Evolutionary conservation across 2,797 vertebrate species (phyloP), one percentile per base, ranked within the genome.

Genomic region (Gadopsis bispinosus): DNA sequence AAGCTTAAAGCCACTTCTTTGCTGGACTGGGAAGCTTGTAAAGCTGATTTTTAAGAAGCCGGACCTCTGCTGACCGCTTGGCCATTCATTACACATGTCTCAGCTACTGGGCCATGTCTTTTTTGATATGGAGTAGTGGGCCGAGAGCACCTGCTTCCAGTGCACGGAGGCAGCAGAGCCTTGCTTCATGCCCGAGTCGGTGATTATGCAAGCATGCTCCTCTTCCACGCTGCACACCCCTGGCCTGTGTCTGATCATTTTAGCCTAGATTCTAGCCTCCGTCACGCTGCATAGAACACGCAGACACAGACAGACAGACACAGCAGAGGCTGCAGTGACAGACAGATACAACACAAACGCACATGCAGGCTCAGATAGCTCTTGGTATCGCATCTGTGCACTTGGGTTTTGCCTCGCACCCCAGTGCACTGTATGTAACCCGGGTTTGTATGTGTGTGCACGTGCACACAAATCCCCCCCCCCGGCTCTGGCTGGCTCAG

Each of bases 401-500:
- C 56, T 65, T 56, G 50, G 53, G 62, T 70, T 87, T 59, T 60
- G 26, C 56, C 58, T 74, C 78, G 79, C 58, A 54, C n/a, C 63
- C 69, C 45, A 31, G 20, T 74, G 80, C 66, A 33, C 59, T 45
- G 22, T 22, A 29, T 80, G 41, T 62, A 67, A 67, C 69, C 54
- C 67, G 80, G 69, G 71, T 59, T 39, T 43, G 33, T 51, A 54
- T 60, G 62, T 29, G 55, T 1, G 12, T 61, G 26, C 51, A 77
- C 12, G 11, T 67, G 69, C 31, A 19, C 4, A 77, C 37, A 77
- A 60, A 71, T 22, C 35, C 64, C 53, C 56, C 3, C 12, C 20
- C 16, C 48, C 16, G 35, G 77, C 83, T 80, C 58, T 8, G 66
- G 54, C 58, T 84, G 87, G 73, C 85, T 88, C 77, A 77, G 77